These are phyloP conservation scores for Heteromurus nitidus DNA, from an alignment of 2,888 invertebrate genomes.

Conservation along the genomic window DNA sequence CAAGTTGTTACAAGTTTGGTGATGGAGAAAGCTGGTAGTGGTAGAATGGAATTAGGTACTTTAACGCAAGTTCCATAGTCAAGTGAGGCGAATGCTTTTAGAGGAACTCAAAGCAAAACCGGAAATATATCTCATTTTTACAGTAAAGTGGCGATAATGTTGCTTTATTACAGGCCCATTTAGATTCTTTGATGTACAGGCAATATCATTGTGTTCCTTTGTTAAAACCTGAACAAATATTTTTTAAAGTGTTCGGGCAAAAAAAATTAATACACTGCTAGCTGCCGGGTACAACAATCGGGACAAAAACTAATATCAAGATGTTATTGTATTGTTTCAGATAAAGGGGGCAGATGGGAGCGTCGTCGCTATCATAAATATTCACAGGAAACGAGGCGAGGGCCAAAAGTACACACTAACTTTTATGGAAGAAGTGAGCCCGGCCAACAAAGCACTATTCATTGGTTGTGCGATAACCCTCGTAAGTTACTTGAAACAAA, in stretches of 20 bases:
- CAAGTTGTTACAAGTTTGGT: too few species aligned
- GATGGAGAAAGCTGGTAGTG: too few species aligned
- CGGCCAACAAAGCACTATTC: constrained; percentile 73
- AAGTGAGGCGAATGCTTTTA: too few species aligned
- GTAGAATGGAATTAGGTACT: too few species aligned
- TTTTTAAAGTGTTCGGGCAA: background rate
- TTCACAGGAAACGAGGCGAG: constrained; percentile 72
- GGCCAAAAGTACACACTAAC: constrained; percentile 73
- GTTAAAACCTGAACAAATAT: background rate
- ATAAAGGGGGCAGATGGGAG: constrained; percentile 73
- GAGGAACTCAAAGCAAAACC: background rate
- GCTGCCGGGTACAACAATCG: too few species aligned
- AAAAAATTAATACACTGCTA: constrained; percentile 3
- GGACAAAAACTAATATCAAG: constrained; percentile 9
- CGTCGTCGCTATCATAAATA: constrained; percentile 73
- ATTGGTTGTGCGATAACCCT: constrained; percentile 73
- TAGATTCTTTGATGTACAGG: background rate
- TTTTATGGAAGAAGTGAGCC: constrained; percentile 72
- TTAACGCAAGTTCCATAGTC: too few species aligned
- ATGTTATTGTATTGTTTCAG: constrained; percentile 55
- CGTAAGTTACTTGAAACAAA: constrained; percentile 65
- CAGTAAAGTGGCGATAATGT: background rate
- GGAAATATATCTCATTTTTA: background rate
- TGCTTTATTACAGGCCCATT: background rate
- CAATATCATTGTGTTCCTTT: constrained; percentile 1